phyloP scores from a whole-genome alignment of 2,888 invertebrate genomes.

The Synanthedon tipuliformis region DNA sequence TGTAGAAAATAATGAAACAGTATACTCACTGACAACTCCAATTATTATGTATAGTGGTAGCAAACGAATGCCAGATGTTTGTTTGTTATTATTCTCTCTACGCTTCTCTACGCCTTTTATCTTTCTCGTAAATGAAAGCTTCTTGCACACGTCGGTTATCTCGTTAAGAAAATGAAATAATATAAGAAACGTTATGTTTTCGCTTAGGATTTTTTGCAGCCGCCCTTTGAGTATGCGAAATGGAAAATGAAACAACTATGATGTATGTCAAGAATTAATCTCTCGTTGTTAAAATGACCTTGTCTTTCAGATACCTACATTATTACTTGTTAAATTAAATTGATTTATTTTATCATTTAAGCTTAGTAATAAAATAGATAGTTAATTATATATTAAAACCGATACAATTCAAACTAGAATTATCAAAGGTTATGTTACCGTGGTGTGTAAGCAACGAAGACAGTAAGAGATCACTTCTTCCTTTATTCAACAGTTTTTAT shows the following conservation, averaged over 20 bases:
- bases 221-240: background rate
- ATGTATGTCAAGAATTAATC: no score
- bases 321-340: no score
- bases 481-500: no score
- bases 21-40: no score
- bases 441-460: no score
- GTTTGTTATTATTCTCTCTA: constrained; percentile 24
- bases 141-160: constrained; percentile 13
- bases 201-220: background rate
- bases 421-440: background rate
- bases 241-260: background rate
- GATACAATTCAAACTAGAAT: background rate
- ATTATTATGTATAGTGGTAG: background rate
- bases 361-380: no score
- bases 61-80: constrained; percentile 27
- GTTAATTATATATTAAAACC: no score
- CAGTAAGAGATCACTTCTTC: no score
- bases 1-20: no score
- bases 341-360: no score
- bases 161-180: constrained; percentile 6
- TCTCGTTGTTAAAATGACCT: no score
- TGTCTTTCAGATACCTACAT: no score
- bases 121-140: constrained; percentile 20
- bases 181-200: background rate
- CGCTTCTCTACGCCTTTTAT: constrained; percentile 21